phyloP scores from a whole-genome alignment of 2,888 invertebrate species.

The Sialis fuliginosa region DNA sequence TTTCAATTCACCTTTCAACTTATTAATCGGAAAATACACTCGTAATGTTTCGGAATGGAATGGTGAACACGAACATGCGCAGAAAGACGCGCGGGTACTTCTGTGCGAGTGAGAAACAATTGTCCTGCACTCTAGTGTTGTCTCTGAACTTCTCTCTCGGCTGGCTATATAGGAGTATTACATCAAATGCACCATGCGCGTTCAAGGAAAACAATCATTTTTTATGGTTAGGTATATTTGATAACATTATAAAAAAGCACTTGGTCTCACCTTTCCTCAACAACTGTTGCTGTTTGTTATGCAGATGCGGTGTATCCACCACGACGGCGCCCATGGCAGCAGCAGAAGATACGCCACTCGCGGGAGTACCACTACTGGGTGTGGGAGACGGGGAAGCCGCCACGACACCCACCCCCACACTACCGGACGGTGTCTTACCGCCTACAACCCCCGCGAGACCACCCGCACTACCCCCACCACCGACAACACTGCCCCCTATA shows the following conservation, averaged over 20 bases:
- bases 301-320: conserved; percentile 13
- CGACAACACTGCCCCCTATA: conserved; percentile 18
- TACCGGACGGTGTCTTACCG: background rate
- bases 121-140: too few relatives aligned
- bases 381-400: background rate
- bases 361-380: background rate
- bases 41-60: too few relatives aligned
- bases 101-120: too few relatives aligned
- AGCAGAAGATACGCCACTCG: conserved; percentile 11
- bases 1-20: too few relatives aligned
- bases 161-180: too few relatives aligned
- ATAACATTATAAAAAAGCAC: conserved; percentile 3
- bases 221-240: too few relatives aligned
- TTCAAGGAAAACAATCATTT: too few relatives aligned
- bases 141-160: too few relatives aligned
- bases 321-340: conserved; percentile 9
- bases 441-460: conserved; percentile 8
- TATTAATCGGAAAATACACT: too few relatives aligned
- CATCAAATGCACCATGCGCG: conserved; percentile 1
- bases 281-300: conserved; percentile 13
- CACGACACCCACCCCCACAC: background rate
- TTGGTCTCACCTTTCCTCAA: conserved; percentile 21
- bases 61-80: too few relatives aligned
- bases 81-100: too few relatives aligned
- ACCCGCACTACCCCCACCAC: conserved; percentile 15